phyloP scores from a whole-genome alignment of 2,888 invertebrate genomes.

The Amiota mariae region DNA sequence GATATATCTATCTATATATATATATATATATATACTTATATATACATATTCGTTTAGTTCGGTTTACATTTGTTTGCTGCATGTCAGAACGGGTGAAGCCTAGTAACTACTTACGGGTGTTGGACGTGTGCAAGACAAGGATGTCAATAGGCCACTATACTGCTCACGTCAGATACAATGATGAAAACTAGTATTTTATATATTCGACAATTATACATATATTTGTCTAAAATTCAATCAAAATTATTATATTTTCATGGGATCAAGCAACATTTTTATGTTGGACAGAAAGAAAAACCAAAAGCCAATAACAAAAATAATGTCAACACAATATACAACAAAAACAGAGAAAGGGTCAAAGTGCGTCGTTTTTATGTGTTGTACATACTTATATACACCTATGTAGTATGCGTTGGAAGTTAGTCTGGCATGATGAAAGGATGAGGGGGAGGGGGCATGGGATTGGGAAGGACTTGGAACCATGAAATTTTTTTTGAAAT shows the following conservation, averaged over 20 bases:
- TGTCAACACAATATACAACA: constrained; percentile 1
- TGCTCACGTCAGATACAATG: not conserved
- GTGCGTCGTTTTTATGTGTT: not conserved
- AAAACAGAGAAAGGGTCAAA: not conserved
- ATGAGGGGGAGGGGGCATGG: not conserved
- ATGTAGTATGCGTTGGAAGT: no score
- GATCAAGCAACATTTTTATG: not conserved
- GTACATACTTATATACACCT: no score
- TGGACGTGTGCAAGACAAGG: constrained; percentile 1
- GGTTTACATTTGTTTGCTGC: not conserved
- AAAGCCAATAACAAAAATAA: not conserved
- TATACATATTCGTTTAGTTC: not conserved
- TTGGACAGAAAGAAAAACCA: not conserved
- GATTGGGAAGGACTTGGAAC: not conserved
- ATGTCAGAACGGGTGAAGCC: not conserved
- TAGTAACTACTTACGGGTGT: not conserved
- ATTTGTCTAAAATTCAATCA: not conserved
- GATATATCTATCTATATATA: not conserved
- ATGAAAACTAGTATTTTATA: constrained; percentile 24
- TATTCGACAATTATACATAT: not conserved
- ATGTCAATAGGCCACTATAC: constrained; percentile 15
- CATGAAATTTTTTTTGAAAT: not conserved
- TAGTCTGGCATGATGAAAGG: not conserved
- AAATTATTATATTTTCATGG: not conserved
- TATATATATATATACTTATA: not conserved